Evolutionary conservation across 2,888 invertebrate species (phyloP).

Genomic region (Dorcus parallelipipedus): DNA sequence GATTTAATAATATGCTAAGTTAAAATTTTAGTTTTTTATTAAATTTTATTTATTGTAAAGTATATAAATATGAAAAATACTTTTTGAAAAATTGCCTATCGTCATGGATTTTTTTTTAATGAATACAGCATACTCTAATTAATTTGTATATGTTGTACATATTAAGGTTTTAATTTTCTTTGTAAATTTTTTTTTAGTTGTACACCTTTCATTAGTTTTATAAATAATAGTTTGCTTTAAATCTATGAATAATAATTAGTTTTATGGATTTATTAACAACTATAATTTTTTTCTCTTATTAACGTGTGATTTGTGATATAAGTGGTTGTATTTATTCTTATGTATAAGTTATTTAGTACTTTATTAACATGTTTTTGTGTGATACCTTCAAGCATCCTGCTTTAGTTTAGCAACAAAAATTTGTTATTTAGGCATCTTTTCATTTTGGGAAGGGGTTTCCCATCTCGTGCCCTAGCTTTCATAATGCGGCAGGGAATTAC

Average conservation of each 20-base stretch:
- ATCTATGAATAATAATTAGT: not conserved
- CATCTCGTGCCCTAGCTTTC: conserved; percentile 16
- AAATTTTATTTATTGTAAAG: too few species aligned
- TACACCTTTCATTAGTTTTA: too few species aligned
- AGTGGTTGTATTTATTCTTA: conserved; percentile 4
- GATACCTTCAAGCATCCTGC: not conserved
- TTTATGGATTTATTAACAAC: not conserved
- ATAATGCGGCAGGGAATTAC: conserved; percentile 17
- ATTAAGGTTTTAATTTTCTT: too few species aligned
- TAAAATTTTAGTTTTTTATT: too few species aligned
- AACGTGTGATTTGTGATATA: conserved; percentile 3
- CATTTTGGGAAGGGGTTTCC: conserved; percentile 8
- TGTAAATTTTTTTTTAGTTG: too few species aligned
- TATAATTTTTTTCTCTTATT: not conserved
- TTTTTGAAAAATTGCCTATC: too few species aligned
- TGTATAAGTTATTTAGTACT: not conserved
- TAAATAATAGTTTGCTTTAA: too few species aligned
- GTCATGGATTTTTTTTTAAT: too few species aligned
- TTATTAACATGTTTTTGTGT: conserved; percentile 1
- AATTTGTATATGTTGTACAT: too few species aligned
- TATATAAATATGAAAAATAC: too few species aligned
- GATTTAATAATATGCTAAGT: too few species aligned
- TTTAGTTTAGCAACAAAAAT: conserved; percentile 3
- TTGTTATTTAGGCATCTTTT: conserved; percentile 7
- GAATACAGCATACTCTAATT: too few species aligned